Evolutionary conservation across 2,113 vertebrate genomes (phyloP), one percentile per base, ranked within the genome.

Genomic region (Tretioscincus oriximinensis): DNA sequence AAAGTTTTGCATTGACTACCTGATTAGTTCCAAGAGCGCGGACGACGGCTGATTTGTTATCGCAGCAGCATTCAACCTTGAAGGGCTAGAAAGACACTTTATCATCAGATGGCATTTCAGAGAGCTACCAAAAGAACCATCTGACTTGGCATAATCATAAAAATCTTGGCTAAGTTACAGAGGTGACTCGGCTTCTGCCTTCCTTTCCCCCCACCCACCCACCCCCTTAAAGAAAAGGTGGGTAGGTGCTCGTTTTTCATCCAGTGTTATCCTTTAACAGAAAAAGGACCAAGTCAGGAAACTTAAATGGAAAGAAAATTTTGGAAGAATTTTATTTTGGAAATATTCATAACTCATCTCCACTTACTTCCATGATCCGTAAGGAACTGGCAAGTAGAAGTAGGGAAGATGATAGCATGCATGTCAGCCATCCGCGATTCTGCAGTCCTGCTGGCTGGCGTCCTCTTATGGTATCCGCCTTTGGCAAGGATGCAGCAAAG

Each of bases 51-150:
- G 1, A 35, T 87, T 75, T 85, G 29, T 83, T 75, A 80, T 67
- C n/a, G 54, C 76, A 64, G 24, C 5, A 58, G 9, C 10, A 2
- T 73, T 84, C 73, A 71, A 61, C 64, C 68, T 82, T 41, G n/a
- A 83, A 84, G 74, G 65, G 22, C 80, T 81, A 78, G 45, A 41
- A 85, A 35, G 49, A 74, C 64, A 75, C 69, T 85, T 80, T 75
- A 49, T 35, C 82, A 74, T 16, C 69, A 49, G 83, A 22, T 45
- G 29, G 24, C 51, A 14, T 84, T 78, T 76, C 73, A 71, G 54
- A 71, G 70, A 63, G 20, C 28, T 29, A 26, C n/a, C 31, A 72
- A 64, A 60, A 82, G 73, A 70, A 86, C 84, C 28, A 63, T 24
- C 77, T 70, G 71, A 54, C 77, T 69, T 84, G 65, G 73, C 82